Evolutionary conservation across 2,797 vertebrate genomes (phyloP).

Genomic region (Poecilia gillii): DNA sequence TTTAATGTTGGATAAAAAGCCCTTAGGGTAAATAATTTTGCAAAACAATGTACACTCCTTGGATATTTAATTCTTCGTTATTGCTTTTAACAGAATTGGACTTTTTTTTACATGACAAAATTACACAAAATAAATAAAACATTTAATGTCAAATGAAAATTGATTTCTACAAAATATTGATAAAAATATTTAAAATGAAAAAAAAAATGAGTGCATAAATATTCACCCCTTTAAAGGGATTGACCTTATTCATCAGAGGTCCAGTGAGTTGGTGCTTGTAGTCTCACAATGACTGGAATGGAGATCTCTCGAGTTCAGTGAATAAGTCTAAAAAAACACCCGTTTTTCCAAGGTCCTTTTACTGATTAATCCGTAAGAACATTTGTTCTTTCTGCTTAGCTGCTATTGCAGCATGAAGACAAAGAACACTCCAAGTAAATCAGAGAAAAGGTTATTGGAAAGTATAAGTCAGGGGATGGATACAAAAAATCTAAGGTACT

Average conservation of each 20-base stretch:
- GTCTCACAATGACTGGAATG: neutral
- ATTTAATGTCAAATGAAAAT: neutral
- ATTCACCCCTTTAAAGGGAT: neutral
- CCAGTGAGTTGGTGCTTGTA: neutral
- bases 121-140: neutral
- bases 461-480: neutral
- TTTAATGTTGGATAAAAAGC: neutral
- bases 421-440: neutral
- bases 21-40: neutral
- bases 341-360: neutral
- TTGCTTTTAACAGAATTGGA: neutral
- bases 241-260: neutral
- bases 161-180: neutral
- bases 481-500: neutral
- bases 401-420: neutral
- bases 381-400: neutral
- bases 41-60: neutral
- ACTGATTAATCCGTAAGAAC: neutral
- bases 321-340: neutral
- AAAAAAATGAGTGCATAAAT: neutral
- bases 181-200: neutral
- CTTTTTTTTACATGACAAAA: neutral
- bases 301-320: neutral
- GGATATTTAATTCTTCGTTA: neutral
- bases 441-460: neutral